Evolutionary conservation across 2,113 vertebrate genomes (phyloP), one percentile per base, ranked within the genome.

Genomic region (Mobula hypostoma): DNA sequence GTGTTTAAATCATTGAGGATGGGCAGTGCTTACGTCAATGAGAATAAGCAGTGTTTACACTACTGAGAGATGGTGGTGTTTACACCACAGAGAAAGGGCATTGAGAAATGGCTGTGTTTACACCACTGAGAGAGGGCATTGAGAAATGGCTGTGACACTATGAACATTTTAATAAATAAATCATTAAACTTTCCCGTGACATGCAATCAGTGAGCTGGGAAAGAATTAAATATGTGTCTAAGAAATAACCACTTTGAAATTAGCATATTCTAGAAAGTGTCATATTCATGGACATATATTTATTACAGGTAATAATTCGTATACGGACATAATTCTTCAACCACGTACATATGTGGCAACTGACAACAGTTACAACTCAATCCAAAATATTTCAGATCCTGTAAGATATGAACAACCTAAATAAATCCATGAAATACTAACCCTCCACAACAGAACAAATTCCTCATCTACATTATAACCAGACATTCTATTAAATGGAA

Each of bases 391-490:
- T 32, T 32, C 85, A 90, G 6, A 66, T 66, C 29, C 61, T 90
- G 85, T 90, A 48, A 66, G 85, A 32, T n/a, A 32, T 8, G 29
- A 90, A 61, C 15, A 68, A 32, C 7, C 85, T 66, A 14, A 15
- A 68, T 32, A 4, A 90, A 90, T 90, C 85, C 61, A 66, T 32
- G 14, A 61, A 61, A 90, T n/a, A 66, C 61, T 14, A 90, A n/a
- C 2, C 29, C 15, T 17, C 29, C n/a, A 32, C 29, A 90, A 90
- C 7, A 66, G 29, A 90, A 68, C 14, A 90, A 66, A 68, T 90
- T 90, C 6, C 85, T 63, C 85, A 66, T 63, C 66, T 90, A 90
- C 85, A 90, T 12, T 19, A 90, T 61, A 87, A 66, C n/a, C 61
- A 90, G 32, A 14, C 61, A 19, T 29, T 66, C 66, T n/a, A 90